These are phyloP conservation scores for Hyles euphorbiae DNA, from an alignment of 1,140 invertebrate species.

Conservation along the genomic window DNA sequence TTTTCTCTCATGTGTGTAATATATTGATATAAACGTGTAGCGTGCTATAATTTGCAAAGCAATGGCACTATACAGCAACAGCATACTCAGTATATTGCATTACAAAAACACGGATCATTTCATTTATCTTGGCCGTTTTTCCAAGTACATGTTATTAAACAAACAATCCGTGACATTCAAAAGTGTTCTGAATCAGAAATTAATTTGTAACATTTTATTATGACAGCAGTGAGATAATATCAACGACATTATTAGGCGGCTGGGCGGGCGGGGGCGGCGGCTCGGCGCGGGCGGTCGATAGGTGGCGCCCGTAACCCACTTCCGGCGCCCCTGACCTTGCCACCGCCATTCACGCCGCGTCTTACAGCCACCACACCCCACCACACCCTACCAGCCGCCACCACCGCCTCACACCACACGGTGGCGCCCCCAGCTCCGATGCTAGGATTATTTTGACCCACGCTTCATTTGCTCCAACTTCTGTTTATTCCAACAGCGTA, in stretches of 20 bases:
- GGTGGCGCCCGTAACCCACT: conserved; percentile 70
- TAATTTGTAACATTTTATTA: too few species aligned
- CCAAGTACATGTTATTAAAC: too few species aligned
- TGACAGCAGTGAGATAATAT: conserved; percentile 13
- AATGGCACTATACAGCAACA: too few species aligned
- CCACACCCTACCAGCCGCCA: conserved; percentile 11
- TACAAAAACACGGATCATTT: too few species aligned
- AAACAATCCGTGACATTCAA: too few species aligned
- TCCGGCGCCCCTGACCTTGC: conserved; percentile 71
- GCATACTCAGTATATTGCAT: too few species aligned
- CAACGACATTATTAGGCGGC: conserved; percentile 25
- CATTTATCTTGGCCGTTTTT: too few species aligned
- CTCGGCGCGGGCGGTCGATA: conserved; percentile 49
- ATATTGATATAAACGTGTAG: too few species aligned
- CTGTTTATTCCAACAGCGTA: not conserved
- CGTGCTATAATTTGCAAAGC: too few species aligned
- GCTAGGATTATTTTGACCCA: conserved; percentile 25
- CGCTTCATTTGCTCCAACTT: conserved; percentile 17
- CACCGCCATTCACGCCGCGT: conserved; percentile 65
- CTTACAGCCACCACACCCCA: conserved; percentile 38
- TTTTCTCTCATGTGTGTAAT: too few species aligned
- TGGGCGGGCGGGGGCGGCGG: conserved; percentile 16
- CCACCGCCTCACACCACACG: conserved; percentile 16
- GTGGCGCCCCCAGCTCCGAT: conserved; percentile 11
- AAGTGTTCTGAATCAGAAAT: too few species aligned